phyloP scores from a whole-genome alignment of 2,888 invertebrate species.

The Beris morrisii region DNA sequence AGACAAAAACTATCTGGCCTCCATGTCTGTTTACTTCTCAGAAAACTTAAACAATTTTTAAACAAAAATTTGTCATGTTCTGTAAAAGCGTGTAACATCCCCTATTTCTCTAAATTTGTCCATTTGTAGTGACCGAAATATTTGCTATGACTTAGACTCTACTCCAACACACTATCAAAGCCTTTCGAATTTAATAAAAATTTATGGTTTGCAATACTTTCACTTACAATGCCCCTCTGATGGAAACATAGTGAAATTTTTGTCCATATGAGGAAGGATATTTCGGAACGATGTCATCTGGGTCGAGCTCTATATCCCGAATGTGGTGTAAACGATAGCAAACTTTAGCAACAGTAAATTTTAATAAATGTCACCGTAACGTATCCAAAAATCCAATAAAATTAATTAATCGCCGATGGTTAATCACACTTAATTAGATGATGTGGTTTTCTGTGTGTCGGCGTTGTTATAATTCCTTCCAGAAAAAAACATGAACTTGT shows the following conservation, averaged over 20 bases:
- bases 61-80: too few species aligned
- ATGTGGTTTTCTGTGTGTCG: conserved; percentile 29
- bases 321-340: conserved; percentile 3
- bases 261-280: neutral
- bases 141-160: conserved; percentile 3
- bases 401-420: conserved; percentile 36
- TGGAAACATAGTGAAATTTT: neutral
- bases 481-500: conserved; percentile 18
- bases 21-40: too few species aligned
- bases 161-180: conserved; percentile 20
- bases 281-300: too few species aligned
- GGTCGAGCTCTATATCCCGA: too few species aligned
- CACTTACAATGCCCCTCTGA: neutral
- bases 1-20: too few species aligned
- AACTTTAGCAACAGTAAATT: conserved; percentile 30
- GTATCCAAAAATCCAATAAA: conserved; percentile 36
- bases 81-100: too few species aligned
- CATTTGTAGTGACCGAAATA: neutral
- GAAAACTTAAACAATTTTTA: too few species aligned
- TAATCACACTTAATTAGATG: conserved; percentile 39
- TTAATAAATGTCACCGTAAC: conserved; percentile 33
- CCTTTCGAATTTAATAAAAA: conserved; percentile 30
- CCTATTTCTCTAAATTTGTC: too few species aligned
- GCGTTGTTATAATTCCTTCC: conserved; percentile 15
- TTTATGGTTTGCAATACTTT: conserved; percentile 23